Base-by-base conservation (phyloP, 2,113 vertebrate species). In the Brachyhypopomus gauderio region DNA sequence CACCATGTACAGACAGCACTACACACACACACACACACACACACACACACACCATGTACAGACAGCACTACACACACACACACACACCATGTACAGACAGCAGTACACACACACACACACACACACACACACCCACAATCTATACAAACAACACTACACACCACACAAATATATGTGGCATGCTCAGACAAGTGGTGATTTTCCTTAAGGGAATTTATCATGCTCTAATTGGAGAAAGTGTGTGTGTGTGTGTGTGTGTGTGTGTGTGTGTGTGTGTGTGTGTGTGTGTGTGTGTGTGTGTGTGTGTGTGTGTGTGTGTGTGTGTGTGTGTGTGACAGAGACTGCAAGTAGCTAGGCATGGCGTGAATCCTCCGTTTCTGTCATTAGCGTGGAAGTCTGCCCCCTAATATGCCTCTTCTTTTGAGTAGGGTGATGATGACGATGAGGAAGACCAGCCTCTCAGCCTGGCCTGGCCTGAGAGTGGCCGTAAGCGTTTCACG, bases 381-480 rank as follows among this genome's bases (percentile, higher is more conserved):
- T 58, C 8, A 67, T 22, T 9, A 19, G 52, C 66, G 12, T 69
- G 52, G 56, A 4, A 36, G 60, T 62, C 69, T 48, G 5, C 48
- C 83, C 0, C 64, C 71, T 1, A 69, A 75, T 67, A 38, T 0
- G 25, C 4, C 4, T 11, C 22, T 74, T 67, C 7, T 22, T 9
- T 78, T 3, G 0, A 87, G 3, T 56, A 86, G 19, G 84, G 79
- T 7, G 88, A 90, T 0, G 93, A 94, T 0, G 95, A 95, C 1
- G 91, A 91, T 8, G 92, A 94, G 25, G 95, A 92, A 0, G 95
- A 95, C 55, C 93, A 96, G 85, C 97, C 97, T 23, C 90, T 99
- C 81, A 96, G 94, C 83, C 88, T 99, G 75, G 90, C 92, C 41
- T 99, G 97, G 97, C 97, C 97, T 0, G 86, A 95, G 59, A 95